Conservation (phyloP, 1,140 invertebrate genomes). For the Pygmarrhopalites habei region DNA sequence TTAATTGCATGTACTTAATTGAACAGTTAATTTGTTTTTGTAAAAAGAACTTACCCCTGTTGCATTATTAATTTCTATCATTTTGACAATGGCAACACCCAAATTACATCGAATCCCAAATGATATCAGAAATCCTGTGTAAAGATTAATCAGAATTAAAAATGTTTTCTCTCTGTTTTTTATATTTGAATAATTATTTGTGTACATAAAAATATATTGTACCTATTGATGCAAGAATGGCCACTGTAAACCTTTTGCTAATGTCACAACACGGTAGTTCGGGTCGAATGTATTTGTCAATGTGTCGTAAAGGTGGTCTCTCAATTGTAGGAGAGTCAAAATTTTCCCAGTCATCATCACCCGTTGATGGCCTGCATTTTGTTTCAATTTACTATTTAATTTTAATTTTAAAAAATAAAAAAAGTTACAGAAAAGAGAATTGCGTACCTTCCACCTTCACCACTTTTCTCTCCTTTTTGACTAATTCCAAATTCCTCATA, state of each 20-base stretch:
- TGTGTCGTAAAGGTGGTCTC: conserved; percentile 70
- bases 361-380: conserved; percentile 11
- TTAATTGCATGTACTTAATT: conserved; percentile 11
- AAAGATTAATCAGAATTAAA: conserved; percentile 2
- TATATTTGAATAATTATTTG: too few relatives aligned
- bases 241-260: conserved; percentile 78
- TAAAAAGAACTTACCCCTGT: not conserved
- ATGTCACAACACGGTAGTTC: conserved; percentile 72
- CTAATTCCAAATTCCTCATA: conserved; percentile 38
- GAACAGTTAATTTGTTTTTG: not conserved
- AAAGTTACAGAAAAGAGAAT: too few relatives aligned
- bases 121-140: conserved; percentile 75
- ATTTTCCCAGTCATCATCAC: conserved; percentile 45
- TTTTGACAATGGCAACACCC: conserved; percentile 83
- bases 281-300: conserved; percentile 77
- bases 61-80: not conserved
- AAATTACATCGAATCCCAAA: conserved; percentile 94
- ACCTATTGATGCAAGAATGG: conserved; percentile 72
- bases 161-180: not conserved
- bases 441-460: not conserved
- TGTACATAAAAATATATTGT: too few relatives aligned
- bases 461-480: conserved; percentile 11
- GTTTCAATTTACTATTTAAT: too few relatives aligned
- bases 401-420: too few relatives aligned
- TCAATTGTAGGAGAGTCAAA: conserved; percentile 5